Conservation (phyloP, 2,888 invertebrate species). For the Tetranychus piercei region DNA sequence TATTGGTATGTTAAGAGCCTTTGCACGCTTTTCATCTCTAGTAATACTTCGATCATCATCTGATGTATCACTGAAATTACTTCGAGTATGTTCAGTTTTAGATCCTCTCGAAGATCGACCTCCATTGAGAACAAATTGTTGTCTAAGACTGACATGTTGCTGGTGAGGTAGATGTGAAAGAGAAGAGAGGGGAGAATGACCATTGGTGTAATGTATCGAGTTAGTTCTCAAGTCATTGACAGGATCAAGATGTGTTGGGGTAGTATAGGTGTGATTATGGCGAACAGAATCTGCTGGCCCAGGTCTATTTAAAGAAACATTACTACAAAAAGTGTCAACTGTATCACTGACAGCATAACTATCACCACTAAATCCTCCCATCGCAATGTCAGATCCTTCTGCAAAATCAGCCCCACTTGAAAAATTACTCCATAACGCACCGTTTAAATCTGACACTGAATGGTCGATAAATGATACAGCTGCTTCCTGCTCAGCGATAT, state of each 20-base stretch:
- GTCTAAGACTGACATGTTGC: not conserved
- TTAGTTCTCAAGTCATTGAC: not conserved
- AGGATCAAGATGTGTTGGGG: not conserved
- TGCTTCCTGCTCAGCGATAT: not conserved
- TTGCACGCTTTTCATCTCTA: conserved; percentile 65
- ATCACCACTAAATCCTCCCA: conserved; percentile 5
- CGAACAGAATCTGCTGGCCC: not conserved
- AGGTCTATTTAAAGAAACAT: not conserved
- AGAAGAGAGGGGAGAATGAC: not conserved
- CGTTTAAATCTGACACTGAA: not conserved
- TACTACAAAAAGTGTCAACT: not conserved
- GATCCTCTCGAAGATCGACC: not conserved
- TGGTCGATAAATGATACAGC: not conserved
- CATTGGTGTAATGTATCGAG: not conserved
- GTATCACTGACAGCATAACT: not conserved
- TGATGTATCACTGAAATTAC: not conserved
- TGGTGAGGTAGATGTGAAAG: not conserved
- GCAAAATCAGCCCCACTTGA: not conserved
- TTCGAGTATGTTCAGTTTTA: not conserved
- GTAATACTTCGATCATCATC: conserved; percentile 13
- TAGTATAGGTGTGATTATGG: conserved; percentile 6
- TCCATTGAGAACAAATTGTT: not conserved
- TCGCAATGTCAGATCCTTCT: not conserved
- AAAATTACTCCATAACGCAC: not conserved
- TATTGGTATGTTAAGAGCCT: conserved; percentile 58